Base-by-base conservation (phyloP, 2,888 invertebrate genomes). In the Andrena praecox region DNA sequence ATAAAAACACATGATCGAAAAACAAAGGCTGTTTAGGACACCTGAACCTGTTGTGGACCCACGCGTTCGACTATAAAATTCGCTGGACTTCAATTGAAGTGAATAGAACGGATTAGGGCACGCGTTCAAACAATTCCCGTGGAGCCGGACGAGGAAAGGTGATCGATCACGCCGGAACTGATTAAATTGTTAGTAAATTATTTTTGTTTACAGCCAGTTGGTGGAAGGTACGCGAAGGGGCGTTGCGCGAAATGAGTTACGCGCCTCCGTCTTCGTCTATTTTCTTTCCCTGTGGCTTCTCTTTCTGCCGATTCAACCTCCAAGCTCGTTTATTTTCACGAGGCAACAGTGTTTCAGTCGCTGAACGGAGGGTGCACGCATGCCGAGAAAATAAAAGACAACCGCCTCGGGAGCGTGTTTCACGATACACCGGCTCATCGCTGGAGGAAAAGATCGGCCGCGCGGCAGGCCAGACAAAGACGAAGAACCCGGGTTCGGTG, bases 401-500 rank as follows among this genome's bases (percentile, higher is more conserved):
- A 82, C 82, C 81, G 82, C 87, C 85, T 80, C 85, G 80, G 87
- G 87, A 85, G 85, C 89, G 71, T 79, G 82, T 88, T 87, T 80
- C 89, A 84, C 87, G 88, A 87, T 87, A 80, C 82, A 73, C 74
- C 77, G 82, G 83, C 80, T 82, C 81, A 84, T 85, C 76, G 77
- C 60, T 29, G 80, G 70, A 86, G 89, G 86, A 86, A 83, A 82
- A 78, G 87, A 78, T 83, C 89, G 77, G 78, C 80, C 77, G 68
- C 79, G 69, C 77, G 83, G 77, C 69, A 59, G 69, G 77, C 62
- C 71, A 52, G 87, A 85, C 86, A 87, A 86, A 83, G 89, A 90
- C 72, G 82, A 76, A 88, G 84, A 85, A 82, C 80, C 79, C 70
- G 79, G 73, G 85, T 90, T 86, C 89, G 90, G 90, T 91, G 91